Evolutionary conservation across 2,113 vertebrate species (phyloP).

Genomic region (Colaptes auratus): DNA sequence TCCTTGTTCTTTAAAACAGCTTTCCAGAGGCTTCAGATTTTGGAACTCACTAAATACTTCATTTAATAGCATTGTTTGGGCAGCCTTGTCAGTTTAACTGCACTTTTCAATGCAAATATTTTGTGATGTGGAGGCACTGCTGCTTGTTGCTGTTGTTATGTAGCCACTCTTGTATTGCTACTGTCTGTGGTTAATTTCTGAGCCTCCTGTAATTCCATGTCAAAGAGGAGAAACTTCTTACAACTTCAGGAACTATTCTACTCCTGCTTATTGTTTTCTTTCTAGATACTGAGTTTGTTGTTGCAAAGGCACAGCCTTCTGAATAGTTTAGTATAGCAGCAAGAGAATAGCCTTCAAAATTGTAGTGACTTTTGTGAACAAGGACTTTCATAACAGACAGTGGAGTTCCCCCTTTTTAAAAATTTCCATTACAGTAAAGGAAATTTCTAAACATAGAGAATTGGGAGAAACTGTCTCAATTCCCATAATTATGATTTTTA

Average conservation of each 20-base stretch:
- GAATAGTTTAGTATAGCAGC: neutral
- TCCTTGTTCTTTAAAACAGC: neutral
- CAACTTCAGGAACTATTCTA: neutral
- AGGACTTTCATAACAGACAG: neutral
- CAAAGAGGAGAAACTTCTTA: neutral
- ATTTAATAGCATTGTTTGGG: neutral
- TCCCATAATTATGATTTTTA: neutral
- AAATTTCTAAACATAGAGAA: neutral
- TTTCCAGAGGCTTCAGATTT: neutral
- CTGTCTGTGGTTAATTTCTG: neutral
- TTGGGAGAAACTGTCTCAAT: neutral
- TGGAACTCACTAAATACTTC: neutral
- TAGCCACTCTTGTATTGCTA: neutral
- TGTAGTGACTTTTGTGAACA: rapidly evolving
- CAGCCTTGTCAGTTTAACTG: neutral
- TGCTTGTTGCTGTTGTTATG: neutral
- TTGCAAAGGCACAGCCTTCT: neutral
- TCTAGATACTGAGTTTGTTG: neutral
- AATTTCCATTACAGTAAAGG: neutral
- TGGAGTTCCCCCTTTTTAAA: neutral
- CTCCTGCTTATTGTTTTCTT: neutral
- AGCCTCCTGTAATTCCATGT: neutral
- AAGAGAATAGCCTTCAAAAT: neutral
- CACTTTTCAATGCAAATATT: neutral
- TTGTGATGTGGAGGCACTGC: neutral